phyloP scores from a whole-genome alignment of 2,888 invertebrate species.

The Leptopilina drosophilae region DNA sequence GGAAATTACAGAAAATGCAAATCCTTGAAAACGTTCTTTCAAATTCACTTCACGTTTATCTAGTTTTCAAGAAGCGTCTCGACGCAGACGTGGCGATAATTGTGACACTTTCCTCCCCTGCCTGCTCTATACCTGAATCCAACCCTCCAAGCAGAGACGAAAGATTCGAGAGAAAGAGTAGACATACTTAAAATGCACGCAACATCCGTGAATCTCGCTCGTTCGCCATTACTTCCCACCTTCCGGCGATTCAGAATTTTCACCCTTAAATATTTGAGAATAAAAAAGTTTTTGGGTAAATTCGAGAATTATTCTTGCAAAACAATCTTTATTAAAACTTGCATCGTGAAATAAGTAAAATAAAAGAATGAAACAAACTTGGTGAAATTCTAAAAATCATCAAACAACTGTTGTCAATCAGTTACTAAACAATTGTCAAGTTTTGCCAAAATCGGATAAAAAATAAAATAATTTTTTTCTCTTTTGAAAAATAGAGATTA shows the following conservation, averaged over 20 bases:
- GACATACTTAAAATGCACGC: slow-evolving; percentile 5
- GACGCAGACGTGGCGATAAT: slow-evolving; percentile 44
- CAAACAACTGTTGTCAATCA: too few relatives aligned
- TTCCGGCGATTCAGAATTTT: not conserved
- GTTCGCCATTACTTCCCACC: not conserved
- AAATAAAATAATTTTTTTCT: too few relatives aligned
- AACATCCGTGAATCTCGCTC: not conserved
- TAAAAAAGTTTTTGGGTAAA: not conserved
- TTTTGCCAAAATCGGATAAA: too few relatives aligned
- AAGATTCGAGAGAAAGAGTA: not conserved
- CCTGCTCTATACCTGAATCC: not conserved
- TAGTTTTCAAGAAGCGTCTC: slow-evolving; percentile 29
- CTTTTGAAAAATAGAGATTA: not conserved
- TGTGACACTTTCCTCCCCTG: slow-evolving; percentile 43
- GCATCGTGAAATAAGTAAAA: too few relatives aligned
- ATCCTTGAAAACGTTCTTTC: not conserved
- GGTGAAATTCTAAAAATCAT: too few relatives aligned
- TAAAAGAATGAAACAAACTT: too few relatives aligned
- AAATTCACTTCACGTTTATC: slow-evolving; percentile 44
- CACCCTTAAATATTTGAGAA: not conserved
- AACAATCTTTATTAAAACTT: too few relatives aligned
- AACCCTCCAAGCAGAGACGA: not conserved
- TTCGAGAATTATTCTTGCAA: too few relatives aligned
- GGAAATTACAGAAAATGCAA: slow-evolving; percentile 13
- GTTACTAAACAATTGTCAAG: too few relatives aligned